Conservation (phyloP, 2,113 vertebrate genomes). For the Chionodraco myersi region DNA sequence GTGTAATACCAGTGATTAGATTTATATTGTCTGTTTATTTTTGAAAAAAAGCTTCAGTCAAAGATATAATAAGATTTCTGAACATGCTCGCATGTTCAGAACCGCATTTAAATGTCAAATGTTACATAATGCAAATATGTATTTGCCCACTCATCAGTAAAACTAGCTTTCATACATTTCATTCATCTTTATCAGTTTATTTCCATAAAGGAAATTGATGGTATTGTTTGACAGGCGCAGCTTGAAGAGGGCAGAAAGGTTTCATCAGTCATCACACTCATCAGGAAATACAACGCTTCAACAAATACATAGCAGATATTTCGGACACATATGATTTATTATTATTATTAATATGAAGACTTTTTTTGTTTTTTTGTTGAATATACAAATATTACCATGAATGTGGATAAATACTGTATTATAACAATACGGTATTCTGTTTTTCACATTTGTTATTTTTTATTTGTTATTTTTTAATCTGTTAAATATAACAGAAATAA, state of each 20-base stretch:
- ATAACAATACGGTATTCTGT: too few species aligned
- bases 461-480: too few species aligned
- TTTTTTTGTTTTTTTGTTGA: too few species aligned
- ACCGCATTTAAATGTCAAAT: conserved; percentile 9
- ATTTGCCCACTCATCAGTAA: not conserved
- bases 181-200: not conserved
- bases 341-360: too few species aligned
- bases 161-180: conserved; percentile 1
- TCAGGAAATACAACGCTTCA: not conserved
- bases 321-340: too few species aligned
- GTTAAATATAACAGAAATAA: too few species aligned
- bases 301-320: not conserved
- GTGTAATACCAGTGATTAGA: too few species aligned
- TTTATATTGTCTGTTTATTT: too few species aligned
- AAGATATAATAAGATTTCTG: not conserved
- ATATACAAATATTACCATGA: too few species aligned
- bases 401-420: too few species aligned
- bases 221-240: conserved; percentile 1
- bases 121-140: not conserved
- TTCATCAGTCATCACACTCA: not conserved
- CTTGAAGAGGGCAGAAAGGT: not conserved
- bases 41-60: not conserved
- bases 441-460: too few species aligned
- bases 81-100: not conserved
- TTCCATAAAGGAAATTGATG: not conserved